Base-by-base conservation (phyloP, 1,140 invertebrate genomes). In the Heliconius hermathena region DNA sequence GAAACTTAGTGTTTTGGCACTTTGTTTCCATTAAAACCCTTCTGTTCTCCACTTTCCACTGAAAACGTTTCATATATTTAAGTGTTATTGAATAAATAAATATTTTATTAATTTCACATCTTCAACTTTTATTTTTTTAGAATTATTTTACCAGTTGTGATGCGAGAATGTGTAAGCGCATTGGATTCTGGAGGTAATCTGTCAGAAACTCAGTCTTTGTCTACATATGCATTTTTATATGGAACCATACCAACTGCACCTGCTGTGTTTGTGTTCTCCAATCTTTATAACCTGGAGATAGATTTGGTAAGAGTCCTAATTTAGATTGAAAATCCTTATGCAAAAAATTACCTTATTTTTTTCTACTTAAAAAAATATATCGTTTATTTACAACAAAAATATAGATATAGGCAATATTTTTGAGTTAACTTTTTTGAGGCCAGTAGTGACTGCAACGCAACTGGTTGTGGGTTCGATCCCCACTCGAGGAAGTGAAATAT, bases 201-300 rank as follows among this genome's bases (percentile, higher is more conserved):
- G 66, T 96, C 96, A 70, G 97, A 98, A 80, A 98, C 97, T 1
- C 94, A 96, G 29, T 97, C 98, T 82, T 95, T 98, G 38, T 98
- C 97, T 83, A 99, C 98, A 73, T 99, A 98, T 93, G 98, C 97
- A 0, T 99, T 99, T 95, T 95, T 99, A 0, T 99, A 99, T 93
- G 99, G 99, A 74, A 99, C 98, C 1, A 98, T 99, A 91, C 99
- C 99, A 2, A 97, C 98, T 52, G 98, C 99, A 38, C 99, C 99
- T 0, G 98, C 98, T 60, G 97, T 99, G 8, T 99, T 99, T 94
- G 98, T 99, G 9, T 99, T 99, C 93, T 98, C 98, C 3, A 96
- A 97, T 54, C 96, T 98, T 77, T 99, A 99, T 90, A 96, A 97
- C 82, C 87, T 98, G 16, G 98, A 98, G 90, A 96, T 98, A 82